Evolutionary conservation across 2,888 invertebrate species (phyloP), one percentile per base, ranked within the genome.

Genomic region (Kuschelorhynchus macadamiae): DNA sequence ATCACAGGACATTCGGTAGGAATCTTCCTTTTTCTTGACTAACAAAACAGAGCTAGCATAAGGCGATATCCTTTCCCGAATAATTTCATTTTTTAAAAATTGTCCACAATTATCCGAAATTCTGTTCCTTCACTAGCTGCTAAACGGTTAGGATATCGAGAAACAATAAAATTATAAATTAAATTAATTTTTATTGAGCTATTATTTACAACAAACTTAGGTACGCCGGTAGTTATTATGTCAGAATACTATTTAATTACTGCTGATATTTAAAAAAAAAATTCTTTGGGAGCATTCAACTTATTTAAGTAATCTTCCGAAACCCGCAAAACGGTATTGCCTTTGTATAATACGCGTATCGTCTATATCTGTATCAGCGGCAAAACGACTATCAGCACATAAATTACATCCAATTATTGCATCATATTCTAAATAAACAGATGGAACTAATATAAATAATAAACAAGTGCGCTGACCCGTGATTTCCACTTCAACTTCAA

Each of bases 1-100:
- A 25, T 25, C 25, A 25, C 25, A 25, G 25, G 4, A 25, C 25
- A 25, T 25, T 25, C 25, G 3, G 25, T 25, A 25, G 25, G 25
- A 25, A 7, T 71, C 75, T n/a, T 71, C 70, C 30, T 76, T 76
- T 50, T 78, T 78, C 33, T 67, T 71, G 0, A 79, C 76, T 4
- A 77, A 36, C 30, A 76, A n/a, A 39, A 59, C 49, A 8, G 74
- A 76, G 52, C 74, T 73, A 5, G 75, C 72, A 64, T 70, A 79
- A 0, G 71, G 67, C 0, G 79, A 80, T 18, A 70, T 57, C 1
- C 76, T 70, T 49, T 65, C 68, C 32, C 53, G 30, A 14, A 71
- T 70, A 32, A 74, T 62, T 9, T 55, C 18, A 12, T 63, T 56
- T 2, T 53, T 62, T 49, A 74, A 67, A 1, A 72, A 49, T 12